phyloP scores from a whole-genome alignment of 2,888 invertebrate genomes.

The Sceliomorpha sp. region DNA sequence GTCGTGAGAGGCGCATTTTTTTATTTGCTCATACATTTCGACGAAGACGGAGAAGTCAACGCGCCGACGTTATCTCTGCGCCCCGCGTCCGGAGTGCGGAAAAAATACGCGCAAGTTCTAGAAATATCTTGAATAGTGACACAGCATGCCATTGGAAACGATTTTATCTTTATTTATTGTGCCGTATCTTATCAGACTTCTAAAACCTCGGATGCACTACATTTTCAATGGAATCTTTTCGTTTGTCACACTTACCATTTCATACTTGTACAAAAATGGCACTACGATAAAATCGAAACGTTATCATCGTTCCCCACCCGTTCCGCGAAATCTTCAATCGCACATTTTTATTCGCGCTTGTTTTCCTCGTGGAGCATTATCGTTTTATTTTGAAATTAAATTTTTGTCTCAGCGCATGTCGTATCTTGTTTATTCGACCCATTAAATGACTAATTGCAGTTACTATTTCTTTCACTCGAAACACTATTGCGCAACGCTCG shows the following conservation, averaged over 20 bases:
- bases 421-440: too few species aligned
- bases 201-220: conserved; percentile 10
- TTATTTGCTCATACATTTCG: conserved; percentile 19
- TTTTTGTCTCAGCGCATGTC: too few species aligned
- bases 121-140: conserved; percentile 1
- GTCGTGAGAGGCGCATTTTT: conserved; percentile 22
- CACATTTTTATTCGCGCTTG: too few species aligned
- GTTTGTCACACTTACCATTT: conserved; percentile 2
- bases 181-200: conserved; percentile 35
- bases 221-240: conserved; percentile 28
- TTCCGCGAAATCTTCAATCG: too few species aligned
- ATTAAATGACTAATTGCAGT: too few species aligned
- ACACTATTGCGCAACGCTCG: too few species aligned
- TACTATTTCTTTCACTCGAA: too few species aligned
- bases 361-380: too few species aligned
- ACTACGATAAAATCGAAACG: too few species aligned
- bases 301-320: too few species aligned
- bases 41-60: conserved; percentile 28
- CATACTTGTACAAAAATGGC: not conserved
- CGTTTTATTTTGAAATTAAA: too few species aligned
- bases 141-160: conserved; percentile 14
- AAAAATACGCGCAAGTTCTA: conserved; percentile 17
- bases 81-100: conserved; percentile 9
- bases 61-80: conserved; percentile 23
- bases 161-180: conserved; percentile 37